phyloP scores from a whole-genome alignment of 2,113 vertebrate species.

The Gadus macrocephalus region DNA sequence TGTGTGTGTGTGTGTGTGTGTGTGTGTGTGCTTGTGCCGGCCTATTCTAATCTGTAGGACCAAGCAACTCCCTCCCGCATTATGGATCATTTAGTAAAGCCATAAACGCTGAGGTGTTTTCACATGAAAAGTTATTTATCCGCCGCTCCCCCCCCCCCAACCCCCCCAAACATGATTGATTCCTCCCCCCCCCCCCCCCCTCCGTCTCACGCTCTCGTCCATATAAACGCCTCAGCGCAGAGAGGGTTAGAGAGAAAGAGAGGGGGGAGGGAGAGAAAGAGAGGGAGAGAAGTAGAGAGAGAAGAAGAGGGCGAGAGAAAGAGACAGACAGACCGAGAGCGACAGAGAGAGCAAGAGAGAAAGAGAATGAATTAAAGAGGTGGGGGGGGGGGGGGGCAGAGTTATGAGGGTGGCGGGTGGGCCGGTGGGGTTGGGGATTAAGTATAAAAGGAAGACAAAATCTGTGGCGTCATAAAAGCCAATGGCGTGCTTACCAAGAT shows the following conservation, averaged over 20 bases:
- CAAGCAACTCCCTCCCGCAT: conserved; percentile 63
- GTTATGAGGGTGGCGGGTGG: too few species aligned
- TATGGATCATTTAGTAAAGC: conserved; percentile 76
- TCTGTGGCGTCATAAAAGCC: conserved; percentile 66
- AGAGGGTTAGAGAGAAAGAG: conserved; percentile 22
- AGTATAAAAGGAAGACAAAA: conserved; percentile 51
- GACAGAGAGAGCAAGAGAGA: too few species aligned
- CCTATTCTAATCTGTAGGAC: conserved; percentile 60
- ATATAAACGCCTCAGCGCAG: conserved; percentile 53
- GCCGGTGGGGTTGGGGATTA: conserved; percentile 3
- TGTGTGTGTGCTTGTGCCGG: conserved; percentile 13
- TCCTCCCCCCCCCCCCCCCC: conserved; percentile 22
- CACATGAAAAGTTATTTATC: conserved; percentile 78
- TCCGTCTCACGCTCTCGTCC: conserved; percentile 25
- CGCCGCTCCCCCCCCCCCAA: conserved; percentile 53
- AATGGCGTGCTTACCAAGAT: conserved; percentile 67
- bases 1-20: too few species aligned
- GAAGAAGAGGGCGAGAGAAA: too few species aligned
- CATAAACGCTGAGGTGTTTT: conserved; percentile 76
- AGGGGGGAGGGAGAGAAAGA: conserved; percentile 25
- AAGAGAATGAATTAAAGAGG: too few species aligned
- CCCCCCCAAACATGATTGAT: conserved; percentile 67
- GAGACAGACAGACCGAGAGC: too few species aligned
- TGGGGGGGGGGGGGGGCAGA: too few species aligned
- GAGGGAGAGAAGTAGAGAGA: too few species aligned